A percentile compares a stretch with the other conserved stretches of the same genome.
phyloP scores from a whole-genome alignment of 2,888 invertebrate genomes.

The Torymus auratus region DNA sequence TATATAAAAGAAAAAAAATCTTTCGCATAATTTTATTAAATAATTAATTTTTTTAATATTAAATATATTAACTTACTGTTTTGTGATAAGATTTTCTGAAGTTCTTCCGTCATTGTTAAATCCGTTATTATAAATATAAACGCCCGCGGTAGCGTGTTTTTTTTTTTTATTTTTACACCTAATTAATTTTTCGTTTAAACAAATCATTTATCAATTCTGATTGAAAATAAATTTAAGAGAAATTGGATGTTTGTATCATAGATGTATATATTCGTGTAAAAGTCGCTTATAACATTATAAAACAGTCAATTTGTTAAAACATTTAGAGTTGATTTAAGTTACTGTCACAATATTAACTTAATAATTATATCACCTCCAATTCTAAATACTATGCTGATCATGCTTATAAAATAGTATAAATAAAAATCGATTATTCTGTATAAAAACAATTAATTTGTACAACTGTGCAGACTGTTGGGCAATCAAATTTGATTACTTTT shows the following conservation, averaged over 20 bases:
- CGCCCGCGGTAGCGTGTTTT: no score
- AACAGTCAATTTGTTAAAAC: slow-evolving; percentile 15
- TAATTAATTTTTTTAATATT: no score
- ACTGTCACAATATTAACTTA: slow-evolving; percentile 10
- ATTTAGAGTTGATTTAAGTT: slow-evolving; percentile 1
- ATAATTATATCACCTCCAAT: background rate
- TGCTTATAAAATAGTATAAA: slow-evolving; percentile 36
- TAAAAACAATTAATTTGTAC: slow-evolving; percentile 50
- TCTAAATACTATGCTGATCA: slow-evolving; percentile 17
- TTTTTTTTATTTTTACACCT: slow-evolving; percentile 13
- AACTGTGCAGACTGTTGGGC: slow-evolving; percentile 31
- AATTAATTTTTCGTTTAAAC: slow-evolving; percentile 31
- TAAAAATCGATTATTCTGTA: slow-evolving; percentile 34
- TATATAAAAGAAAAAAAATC: no score
- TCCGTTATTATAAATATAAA: no score
- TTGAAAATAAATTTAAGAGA: background rate
- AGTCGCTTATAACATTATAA: slow-evolving; percentile 15
- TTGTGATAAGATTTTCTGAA: no score
- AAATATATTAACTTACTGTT: no score
- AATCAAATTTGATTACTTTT: slow-evolving; percentile 28
- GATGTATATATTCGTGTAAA: slow-evolving; percentile 7
- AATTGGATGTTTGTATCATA: background rate
- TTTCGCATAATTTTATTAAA: no score
- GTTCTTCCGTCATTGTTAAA: no score
- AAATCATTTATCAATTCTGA: background rate